A percentile compares a stretch with the other conserved stretches of the same genome.
Evolutionary conservation across 2,113 vertebrate species (phyloP).

Genomic region (Diphyllodes magnificus): DNA sequence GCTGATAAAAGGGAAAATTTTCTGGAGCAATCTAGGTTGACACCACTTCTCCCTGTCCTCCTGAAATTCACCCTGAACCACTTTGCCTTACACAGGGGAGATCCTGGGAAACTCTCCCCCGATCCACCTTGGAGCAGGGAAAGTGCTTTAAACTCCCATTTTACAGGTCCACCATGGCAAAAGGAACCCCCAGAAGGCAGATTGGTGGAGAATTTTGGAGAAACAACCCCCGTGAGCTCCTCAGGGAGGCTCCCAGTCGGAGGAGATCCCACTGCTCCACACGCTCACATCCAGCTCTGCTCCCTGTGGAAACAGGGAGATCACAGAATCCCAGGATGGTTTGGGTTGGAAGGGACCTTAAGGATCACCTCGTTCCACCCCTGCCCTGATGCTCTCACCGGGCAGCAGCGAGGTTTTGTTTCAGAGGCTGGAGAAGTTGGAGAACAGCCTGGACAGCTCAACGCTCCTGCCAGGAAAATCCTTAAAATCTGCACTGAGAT

Average conservation of each 20-base stretch:
- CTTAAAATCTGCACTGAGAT: background rate
- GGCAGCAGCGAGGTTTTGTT: background rate
- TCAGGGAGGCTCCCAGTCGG: background rate
- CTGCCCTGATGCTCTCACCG: background rate
- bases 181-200: background rate
- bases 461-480: background rate
- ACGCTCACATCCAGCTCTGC: background rate
- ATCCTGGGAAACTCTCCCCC: background rate
- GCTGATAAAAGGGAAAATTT: background rate
- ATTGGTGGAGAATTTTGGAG: background rate
- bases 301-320: background rate
- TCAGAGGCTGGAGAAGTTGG: background rate
- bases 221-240: background rate
- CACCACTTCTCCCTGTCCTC: background rate
- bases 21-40: background rate
- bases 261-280: background rate
- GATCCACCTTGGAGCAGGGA: background rate
- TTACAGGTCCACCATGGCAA: background rate
- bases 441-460: background rate
- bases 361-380: background rate
- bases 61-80: background rate
- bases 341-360: background rate
- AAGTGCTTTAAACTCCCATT: background rate
- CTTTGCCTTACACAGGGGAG: background rate
- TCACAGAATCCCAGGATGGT: background rate